Base-by-base conservation (phyloP, 2,888 invertebrate species). In the Amphipyra tragopoginis region DNA sequence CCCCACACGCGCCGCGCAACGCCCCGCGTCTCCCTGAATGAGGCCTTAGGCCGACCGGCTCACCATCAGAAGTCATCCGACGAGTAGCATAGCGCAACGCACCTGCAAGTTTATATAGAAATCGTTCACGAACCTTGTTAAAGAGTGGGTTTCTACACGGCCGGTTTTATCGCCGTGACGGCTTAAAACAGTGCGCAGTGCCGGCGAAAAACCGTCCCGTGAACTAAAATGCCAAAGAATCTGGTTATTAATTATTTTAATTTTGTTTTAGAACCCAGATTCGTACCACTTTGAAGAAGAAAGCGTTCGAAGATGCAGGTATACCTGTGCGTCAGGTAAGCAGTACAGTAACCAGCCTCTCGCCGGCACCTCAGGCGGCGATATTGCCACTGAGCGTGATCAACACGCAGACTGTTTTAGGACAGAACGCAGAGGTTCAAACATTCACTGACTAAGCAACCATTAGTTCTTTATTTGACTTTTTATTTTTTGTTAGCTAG, bases 271-370 rank as follows among this genome's bases (percentile, higher is more conserved):
- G 98, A 73, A 96, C 97, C 4, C 98, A 99, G 93, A 98, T 98
- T 76, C 95, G 97, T 65, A 96, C 97, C 43, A 97, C 97, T 0
- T 88, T 98, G 60, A 98, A 98, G 91, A 98, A 98, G 90, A 98
- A 98, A 86, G 97, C 97, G 0, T 98, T 97, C 86, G 98, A 98
- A 87, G 98, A 98, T 85, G 97, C 98, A 67, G 98, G 98, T 68
- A 96, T 98, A 78, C 97, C 97, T 57, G 96, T 97, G 14, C 94
- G 97, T 75, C 95, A 96, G 91, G 95, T 96, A 80, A 96, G 95
- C 88, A 95, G 95, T 79, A 92, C 95, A 40, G 93, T 95, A 72
- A 90, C 93, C 60, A 88, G 89, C 72, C 87, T 82, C 75, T 76
- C 82, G 81, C 90, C 89, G 68, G 74, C 83, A 66, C 86, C 84